Evolutionary conservation across 2,113 vertebrate genomes (phyloP).

Genomic region (Neomonachus schauinslandi): DNA sequence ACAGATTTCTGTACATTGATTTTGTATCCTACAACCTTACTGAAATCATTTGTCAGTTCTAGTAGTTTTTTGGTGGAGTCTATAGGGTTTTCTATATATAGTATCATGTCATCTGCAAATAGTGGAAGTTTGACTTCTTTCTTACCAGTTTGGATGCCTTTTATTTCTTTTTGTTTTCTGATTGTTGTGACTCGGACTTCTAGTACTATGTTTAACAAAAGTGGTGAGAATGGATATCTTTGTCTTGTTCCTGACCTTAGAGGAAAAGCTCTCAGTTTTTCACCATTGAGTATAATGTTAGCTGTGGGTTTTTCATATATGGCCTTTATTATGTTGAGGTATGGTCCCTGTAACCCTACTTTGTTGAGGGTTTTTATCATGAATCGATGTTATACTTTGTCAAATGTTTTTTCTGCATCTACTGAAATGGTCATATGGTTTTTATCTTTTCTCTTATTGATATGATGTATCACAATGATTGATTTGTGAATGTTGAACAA

Average conservation of each 20-base stretch:
- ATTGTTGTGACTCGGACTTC: too few relatives aligned
- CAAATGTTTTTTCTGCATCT: background rate
- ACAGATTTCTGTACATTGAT: background rate
- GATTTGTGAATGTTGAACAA: background rate
- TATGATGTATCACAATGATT: background rate
- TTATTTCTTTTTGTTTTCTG: too few relatives aligned
- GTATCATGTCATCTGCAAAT: background rate
- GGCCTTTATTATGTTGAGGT: too few relatives aligned
- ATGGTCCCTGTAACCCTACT: background rate
- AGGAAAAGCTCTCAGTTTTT: too few relatives aligned
- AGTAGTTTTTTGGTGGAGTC: background rate
- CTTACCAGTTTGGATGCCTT: too few relatives aligned
- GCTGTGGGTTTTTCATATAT: too few relatives aligned
- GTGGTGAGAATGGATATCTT: too few relatives aligned
- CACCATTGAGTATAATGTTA: too few relatives aligned
- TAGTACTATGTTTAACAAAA: too few relatives aligned
- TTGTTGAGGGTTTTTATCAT: background rate
- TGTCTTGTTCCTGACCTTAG: too few relatives aligned
- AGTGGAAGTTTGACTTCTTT: background rate
- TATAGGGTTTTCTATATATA: background rate
- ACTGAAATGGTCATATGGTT: background rate
- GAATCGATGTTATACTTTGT: background rate
- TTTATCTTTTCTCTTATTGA: background rate
- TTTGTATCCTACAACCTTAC: background rate
- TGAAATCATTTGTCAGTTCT: background rate